Evolutionary conservation across 2,113 vertebrate genomes (phyloP).

Genomic region (Apteryx mantelli): DNA sequence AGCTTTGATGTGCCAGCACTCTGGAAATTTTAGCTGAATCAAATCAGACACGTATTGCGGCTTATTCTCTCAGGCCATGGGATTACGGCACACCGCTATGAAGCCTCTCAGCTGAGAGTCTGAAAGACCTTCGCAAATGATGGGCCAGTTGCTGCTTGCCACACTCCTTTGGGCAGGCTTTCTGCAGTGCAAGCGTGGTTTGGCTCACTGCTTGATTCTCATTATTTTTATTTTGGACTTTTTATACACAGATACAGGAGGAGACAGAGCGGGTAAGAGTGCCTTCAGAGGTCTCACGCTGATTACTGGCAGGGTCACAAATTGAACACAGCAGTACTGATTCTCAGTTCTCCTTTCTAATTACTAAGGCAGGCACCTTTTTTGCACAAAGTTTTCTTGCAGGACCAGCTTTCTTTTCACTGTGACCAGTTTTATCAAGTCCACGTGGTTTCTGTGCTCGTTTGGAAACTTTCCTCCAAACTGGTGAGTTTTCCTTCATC

Average conservation of each 20-base stretch:
- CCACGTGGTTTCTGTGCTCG: not conserved
- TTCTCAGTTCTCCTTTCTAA: not conserved
- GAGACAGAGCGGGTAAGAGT: fast-evolving
- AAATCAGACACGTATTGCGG: not conserved
- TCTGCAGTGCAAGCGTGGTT: not conserved
- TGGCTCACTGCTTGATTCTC: not conserved
- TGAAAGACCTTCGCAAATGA: not conserved
- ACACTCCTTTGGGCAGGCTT: not conserved
- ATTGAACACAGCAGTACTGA: fast-evolving
- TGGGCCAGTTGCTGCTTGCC: not conserved
- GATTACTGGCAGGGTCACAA: not conserved
- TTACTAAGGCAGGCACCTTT: not conserved
- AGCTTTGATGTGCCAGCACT: not conserved
- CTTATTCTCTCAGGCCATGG: fast-evolving
- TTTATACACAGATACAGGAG: not conserved
- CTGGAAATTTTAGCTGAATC: not conserved
- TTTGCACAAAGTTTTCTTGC: not conserved
- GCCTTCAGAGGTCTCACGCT: fast-evolving
- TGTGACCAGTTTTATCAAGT: too few species aligned
- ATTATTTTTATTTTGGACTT: not conserved
- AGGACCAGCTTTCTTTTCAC: not conserved
- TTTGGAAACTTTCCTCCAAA: not conserved
- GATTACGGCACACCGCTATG: not conserved
- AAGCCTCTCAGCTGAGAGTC: not conserved
- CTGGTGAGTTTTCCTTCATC: fast-evolving